phyloP scores from a whole-genome alignment of 2,113 vertebrate species.

The Bettongia penicillata region DNA sequence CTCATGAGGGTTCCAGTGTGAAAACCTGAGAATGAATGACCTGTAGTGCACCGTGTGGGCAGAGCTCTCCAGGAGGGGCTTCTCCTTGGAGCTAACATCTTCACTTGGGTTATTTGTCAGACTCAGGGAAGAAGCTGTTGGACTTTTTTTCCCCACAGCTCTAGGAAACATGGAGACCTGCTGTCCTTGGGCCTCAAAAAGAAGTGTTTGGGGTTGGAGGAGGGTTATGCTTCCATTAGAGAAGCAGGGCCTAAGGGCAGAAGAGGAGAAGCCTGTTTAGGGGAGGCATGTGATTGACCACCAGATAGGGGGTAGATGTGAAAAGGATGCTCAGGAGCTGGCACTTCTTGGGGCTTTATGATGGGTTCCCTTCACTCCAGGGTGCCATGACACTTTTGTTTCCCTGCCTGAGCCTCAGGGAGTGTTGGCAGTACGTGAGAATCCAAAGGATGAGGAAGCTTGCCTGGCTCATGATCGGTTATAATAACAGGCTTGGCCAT shows the following conservation, averaged over 20 bases:
- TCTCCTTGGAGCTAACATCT: accelerated
- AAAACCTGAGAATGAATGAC: neutral
- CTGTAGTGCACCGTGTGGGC: no score
- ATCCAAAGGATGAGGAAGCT: neutral
- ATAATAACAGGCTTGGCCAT: neutral
- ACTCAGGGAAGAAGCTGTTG: neutral
- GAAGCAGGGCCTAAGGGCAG: neutral
- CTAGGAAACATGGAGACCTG: neutral
- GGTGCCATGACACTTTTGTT: neutral
- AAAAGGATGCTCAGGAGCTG: neutral
- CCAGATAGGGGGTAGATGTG: neutral
- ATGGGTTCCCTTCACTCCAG: neutral
- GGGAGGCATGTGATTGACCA: neutral
- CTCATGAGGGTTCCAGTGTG: neutral
- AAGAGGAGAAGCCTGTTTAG: neutral
- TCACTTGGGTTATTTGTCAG: neutral
- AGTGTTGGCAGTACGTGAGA: neutral
- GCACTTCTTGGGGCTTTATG: neutral
- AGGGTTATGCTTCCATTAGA: neutral
- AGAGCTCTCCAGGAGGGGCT: neutral
- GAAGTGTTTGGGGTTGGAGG: neutral
- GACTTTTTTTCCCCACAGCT: neutral
- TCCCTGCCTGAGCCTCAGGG: neutral
- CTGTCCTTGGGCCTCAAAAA: neutral
- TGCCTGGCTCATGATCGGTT: neutral